Percentiles rank a stretch among this genome's conserved stretches.
phyloP scores from a whole-genome alignment of 2,888 invertebrate genomes.

The Eudasyphora cyanicolor region DNA sequence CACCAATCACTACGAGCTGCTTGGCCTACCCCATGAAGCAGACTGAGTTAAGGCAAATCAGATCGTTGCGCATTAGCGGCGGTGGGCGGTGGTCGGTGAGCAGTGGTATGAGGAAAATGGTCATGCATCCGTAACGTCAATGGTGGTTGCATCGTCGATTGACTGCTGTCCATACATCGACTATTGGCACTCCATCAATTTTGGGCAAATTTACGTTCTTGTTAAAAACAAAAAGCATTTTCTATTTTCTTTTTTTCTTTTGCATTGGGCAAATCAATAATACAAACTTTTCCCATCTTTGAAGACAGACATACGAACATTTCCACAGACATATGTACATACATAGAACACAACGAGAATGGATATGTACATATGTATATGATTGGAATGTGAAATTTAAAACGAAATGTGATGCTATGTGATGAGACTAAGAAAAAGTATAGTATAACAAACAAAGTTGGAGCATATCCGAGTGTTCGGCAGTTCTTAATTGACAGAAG shows the following conservation, averaged over 20 bases:
- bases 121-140: constrained; percentile 37
- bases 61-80: constrained; percentile 61
- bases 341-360: constrained; percentile 7
- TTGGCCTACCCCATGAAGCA: constrained; percentile 50
- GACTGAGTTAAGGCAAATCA: constrained; percentile 58
- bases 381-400: constrained; percentile 56
- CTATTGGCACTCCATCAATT: constrained; percentile 67
- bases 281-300: not conserved
- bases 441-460: no score
- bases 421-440: constrained; percentile 38
- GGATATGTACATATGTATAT: no score
- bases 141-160: constrained; percentile 58
- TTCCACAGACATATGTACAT: not conserved
- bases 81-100: constrained; percentile 14
- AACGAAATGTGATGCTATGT: constrained; percentile 48
- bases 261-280: not conserved
- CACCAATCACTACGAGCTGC: constrained; percentile 39
- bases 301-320: not conserved
- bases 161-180: constrained; percentile 66
- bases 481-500: constrained; percentile 43
- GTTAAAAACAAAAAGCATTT: constrained; percentile 14
- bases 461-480: constrained; percentile 41
- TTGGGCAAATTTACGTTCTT: constrained; percentile 64
- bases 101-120: constrained; percentile 2
- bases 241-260: not conserved